These are phyloP conservation scores for Taenioides sp. DNA, from an alignment of 2,797 vertebrate genomes.

Conservation along the genomic window DNA sequence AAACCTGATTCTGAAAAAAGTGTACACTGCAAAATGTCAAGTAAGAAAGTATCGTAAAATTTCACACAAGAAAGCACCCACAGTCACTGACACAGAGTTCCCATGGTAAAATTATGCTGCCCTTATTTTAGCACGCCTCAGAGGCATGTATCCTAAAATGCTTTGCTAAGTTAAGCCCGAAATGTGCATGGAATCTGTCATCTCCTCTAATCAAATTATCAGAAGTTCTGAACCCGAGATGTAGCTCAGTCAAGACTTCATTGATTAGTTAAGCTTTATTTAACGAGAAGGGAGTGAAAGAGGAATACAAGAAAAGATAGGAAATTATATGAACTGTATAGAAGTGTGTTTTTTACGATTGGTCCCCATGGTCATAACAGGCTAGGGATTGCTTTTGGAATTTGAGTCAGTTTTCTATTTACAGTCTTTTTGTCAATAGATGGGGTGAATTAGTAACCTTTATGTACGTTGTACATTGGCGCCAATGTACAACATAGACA, in stretches of 20 bases:
- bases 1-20: background rate
- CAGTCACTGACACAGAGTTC: conserved; percentile 31
- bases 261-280: background rate
- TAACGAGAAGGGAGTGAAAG: conserved; percentile 11
- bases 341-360: background rate
- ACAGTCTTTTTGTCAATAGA: too few species aligned
- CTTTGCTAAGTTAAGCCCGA: conserved; percentile 27
- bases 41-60: background rate
- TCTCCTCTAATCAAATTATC: conserved; percentile 4
- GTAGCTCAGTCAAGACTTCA: conserved; percentile 12
- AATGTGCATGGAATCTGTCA: conserved; percentile 5
- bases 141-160: conserved; percentile 42
- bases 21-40: background rate
- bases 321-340: background rate
- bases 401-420: background rate
- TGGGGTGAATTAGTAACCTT: too few species aligned
- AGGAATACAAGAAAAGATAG: background rate
- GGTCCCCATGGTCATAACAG: background rate
- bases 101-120: conserved; percentile 57
- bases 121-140: conserved; percentile 47
- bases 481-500: too few species aligned
- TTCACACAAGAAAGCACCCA: background rate
- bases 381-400: background rate
- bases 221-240: conserved; percentile 11
- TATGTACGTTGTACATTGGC: too few species aligned